Evolutionary conservation across 2,113 vertebrate genomes (phyloP).

Genomic region (Herpetotheres cachinnans): DNA sequence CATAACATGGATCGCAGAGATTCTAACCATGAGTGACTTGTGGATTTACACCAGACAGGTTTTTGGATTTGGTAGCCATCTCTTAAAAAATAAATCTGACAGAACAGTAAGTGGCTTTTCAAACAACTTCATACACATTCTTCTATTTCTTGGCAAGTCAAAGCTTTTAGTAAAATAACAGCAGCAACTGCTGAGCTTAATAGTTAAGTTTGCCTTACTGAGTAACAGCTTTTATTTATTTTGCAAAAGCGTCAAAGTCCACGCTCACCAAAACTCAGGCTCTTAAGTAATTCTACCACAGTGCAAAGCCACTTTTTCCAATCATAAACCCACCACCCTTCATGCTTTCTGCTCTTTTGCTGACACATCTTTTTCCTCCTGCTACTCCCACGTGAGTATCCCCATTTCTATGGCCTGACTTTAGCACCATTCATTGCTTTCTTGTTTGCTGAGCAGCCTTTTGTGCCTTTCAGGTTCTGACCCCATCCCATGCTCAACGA

Average conservation of each 20-base stretch:
- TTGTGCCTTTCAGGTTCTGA: conserved; percentile 68
- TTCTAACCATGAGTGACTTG: neutral
- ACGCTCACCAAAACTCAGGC: neutral
- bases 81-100: neutral
- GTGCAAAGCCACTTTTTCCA: neutral
- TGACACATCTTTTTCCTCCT: conserved; percentile 13
- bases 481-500: conserved; percentile 40
- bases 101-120: neutral
- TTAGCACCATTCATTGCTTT: neutral
- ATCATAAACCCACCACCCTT: neutral
- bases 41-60: neutral
- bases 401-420: conserved; percentile 18
- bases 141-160: neutral
- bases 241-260: neutral
- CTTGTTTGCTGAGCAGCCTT: conserved; percentile 37
- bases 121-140: neutral
- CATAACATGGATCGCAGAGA: neutral
- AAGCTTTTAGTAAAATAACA: neutral
- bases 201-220: neutral
- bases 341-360: conserved; percentile 7
- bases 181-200: neutral
- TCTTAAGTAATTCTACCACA: neutral
- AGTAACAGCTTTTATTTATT: conserved; percentile 6
- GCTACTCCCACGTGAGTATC: conserved; percentile 30
- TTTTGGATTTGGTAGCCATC: neutral